Base-by-base conservation (phyloP, 1,140 invertebrate species). In the Muscidifurax raptorellus region DNA sequence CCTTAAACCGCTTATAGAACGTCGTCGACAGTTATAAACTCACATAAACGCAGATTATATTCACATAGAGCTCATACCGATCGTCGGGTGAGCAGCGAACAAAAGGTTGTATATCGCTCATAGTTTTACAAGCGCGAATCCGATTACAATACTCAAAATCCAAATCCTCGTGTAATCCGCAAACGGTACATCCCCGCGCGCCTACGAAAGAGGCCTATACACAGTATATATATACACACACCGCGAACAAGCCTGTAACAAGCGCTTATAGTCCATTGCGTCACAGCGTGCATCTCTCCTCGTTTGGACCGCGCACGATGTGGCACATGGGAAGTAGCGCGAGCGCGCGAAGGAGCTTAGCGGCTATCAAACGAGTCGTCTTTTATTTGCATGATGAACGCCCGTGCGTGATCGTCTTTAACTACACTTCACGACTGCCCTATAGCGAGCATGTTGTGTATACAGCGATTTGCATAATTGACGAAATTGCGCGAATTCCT, bases 241-340 rank as follows among this genome's bases (percentile, higher is more conserved):
- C 7, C 1, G 25, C 1, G 27, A 69, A 30, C n/a, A 69, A 28
- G 25, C 66, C 66, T 18, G 28, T 2, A 30, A 69, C 6, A 27
- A 69, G 10, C 27, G 18, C 5, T n/a, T 30, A n/a, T n/a, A 30
- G 66, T 6, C 9, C 5, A 18, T 81, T 72, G 79, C 79, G 67
- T 81, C 27, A 59, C 18, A 59, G 22, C 18, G 52, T 59, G 52
- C 18, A n/a, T 59, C 18, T 59, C 18, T 18, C 15, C 52, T 6
- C 18, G 5, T 22, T 59, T 18, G 47, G 47, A 15, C 0, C 25
- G 22, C 36, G 67, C 44, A 32, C 67, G 6, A 83, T 83, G 30
- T 76, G 9, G 74, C 74, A 69, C 74, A 77, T 77, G 81, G 74
- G 81, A 83, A 83, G 74, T 83, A 32, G 74, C 36, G 66, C 81